A percentile compares a stretch with the other conserved stretches of the same genome.
phyloP scores from a whole-genome alignment of 2,888 invertebrate genomes.

The Ditylenchus weischeri region DNA sequence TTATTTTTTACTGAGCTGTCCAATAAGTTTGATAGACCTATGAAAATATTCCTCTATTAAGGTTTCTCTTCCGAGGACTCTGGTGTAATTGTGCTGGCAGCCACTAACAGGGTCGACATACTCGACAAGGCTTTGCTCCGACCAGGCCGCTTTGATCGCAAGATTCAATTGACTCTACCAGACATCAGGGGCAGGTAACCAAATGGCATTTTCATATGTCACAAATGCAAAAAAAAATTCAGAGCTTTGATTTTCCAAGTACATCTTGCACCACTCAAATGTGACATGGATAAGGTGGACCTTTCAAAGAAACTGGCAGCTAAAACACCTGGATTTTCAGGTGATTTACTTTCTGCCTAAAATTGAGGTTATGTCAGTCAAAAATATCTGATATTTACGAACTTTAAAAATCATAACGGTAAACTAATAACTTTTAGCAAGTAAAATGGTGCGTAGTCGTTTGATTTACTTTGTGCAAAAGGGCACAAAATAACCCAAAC shows the following conservation, averaged over 20 bases:
- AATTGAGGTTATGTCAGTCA: too few species aligned
- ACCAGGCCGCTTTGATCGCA: constrained; percentile 95
- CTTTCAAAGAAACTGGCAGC: constrained; percentile 94
- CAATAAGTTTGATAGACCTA: background rate
- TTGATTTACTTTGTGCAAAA: too few species aligned
- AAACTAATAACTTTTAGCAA: too few species aligned
- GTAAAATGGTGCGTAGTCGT: too few species aligned
- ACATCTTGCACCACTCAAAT: constrained; percentile 83
- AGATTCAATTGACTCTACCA: constrained; percentile 94
- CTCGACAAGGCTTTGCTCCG: constrained; percentile 91
- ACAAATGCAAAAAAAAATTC: too few species aligned
- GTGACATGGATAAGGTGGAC: constrained; percentile 78
- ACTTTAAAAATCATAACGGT: too few species aligned
- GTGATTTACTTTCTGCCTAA: constrained; percentile 62
- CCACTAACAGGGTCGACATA: constrained; percentile 96
- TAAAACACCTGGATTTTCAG: constrained; percentile 95
- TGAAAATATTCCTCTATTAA: constrained; percentile 39
- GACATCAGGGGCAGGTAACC: constrained; percentile 83
- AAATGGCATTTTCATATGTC: too few species aligned
- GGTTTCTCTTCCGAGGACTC: constrained; percentile 79
- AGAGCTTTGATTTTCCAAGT: constrained; percentile 88
- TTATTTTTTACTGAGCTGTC: too few species aligned
- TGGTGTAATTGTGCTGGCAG: constrained; percentile 95
- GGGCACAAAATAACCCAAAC: too few species aligned
- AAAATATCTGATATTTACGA: too few species aligned